phyloP scores from a whole-genome alignment of 2,113 vertebrate species.

The Narcine bancroftii region DNA sequence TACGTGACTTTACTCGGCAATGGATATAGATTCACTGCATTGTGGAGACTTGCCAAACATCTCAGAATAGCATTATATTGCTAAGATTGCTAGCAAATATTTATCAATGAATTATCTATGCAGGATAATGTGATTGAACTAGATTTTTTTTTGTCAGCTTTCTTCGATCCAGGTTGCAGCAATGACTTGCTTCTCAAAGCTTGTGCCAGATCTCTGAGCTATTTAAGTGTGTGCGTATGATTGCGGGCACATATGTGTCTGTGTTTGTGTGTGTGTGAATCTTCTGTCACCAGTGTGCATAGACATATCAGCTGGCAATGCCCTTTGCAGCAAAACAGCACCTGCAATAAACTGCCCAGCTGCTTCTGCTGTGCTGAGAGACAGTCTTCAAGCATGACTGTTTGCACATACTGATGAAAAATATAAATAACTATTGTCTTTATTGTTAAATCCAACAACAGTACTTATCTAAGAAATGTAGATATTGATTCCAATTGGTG shows the following conservation, averaged over 20 bases:
- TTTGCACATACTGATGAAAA: background rate
- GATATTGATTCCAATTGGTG: background rate
- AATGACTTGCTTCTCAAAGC: background rate
- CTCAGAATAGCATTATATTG: background rate
- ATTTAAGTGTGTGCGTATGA: background rate
- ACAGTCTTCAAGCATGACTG: background rate
- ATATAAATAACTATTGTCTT: background rate
- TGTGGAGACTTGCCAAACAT: background rate
- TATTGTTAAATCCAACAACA: background rate
- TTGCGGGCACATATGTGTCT: background rate
- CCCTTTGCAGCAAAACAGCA: slow-evolving; percentile 31
- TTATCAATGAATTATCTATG: background rate
- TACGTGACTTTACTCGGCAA: slow-evolving; percentile 10
- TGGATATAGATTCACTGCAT: slow-evolving; percentile 31
- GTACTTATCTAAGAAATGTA: background rate
- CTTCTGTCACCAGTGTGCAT: background rate
- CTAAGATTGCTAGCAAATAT: background rate
- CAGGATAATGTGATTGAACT: slow-evolving; percentile 14
- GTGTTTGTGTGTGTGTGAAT: background rate
- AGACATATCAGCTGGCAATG: background rate
- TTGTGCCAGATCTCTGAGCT: background rate
- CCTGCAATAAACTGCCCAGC: slow-evolving; percentile 11
- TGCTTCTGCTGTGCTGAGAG: background rate
- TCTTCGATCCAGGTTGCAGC: background rate
- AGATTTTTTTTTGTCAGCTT: background rate